Percentiles rank a stretch among this genome's conserved stretches.
Evolutionary conservation across 2,113 vertebrate species (phyloP).

Genomic region (Monopterus albus): DNA sequence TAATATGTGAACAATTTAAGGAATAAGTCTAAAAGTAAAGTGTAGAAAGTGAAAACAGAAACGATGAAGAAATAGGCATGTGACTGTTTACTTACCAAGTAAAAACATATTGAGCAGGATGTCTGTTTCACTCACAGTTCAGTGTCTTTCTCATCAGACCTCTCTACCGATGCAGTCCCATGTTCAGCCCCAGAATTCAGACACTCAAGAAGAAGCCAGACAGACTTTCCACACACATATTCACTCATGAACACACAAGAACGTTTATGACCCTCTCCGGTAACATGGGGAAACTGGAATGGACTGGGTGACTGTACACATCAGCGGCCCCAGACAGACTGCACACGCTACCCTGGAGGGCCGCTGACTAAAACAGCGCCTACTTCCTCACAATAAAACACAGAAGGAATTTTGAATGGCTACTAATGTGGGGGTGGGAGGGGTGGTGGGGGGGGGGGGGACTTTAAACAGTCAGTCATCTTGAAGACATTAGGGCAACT

Average conservation of each 20-base stretch:
- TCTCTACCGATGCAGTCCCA: slow-evolving; percentile 55
- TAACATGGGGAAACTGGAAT: slow-evolving; percentile 12
- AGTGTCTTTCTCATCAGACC: slow-evolving; percentile 59
- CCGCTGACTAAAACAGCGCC: slow-evolving; percentile 78
- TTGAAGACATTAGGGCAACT: slow-evolving; percentile 85
- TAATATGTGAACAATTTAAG: neutral
- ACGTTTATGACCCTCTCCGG: slow-evolving; percentile 30
- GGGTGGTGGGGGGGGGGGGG: too few species aligned
- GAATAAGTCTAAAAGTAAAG: neutral
- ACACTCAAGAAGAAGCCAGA: slow-evolving; percentile 43
- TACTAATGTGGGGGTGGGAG: slow-evolving; percentile 82
- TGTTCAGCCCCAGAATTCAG: slow-evolving; percentile 59
- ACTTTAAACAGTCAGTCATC: slow-evolving; percentile 84
- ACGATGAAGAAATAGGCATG: slow-evolving; percentile 12
- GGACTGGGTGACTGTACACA: slow-evolving; percentile 58
- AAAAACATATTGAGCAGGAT: slow-evolving; percentile 76
- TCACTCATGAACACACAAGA: slow-evolving; percentile 51
- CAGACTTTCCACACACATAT: slow-evolving; percentile 64
- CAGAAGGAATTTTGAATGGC: slow-evolving; percentile 81
- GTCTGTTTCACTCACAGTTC: slow-evolving; percentile 51
- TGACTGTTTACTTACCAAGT: slow-evolving; percentile 77
- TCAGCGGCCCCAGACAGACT: slow-evolving; percentile 67
- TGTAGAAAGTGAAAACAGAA: neutral
- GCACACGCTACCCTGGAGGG: slow-evolving; percentile 61
- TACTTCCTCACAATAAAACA: slow-evolving; percentile 81